Evolutionary conservation across 2,888 invertebrate species (phyloP), one percentile per base, ranked within the genome.

Genomic region (Oasisia sp.): DNA sequence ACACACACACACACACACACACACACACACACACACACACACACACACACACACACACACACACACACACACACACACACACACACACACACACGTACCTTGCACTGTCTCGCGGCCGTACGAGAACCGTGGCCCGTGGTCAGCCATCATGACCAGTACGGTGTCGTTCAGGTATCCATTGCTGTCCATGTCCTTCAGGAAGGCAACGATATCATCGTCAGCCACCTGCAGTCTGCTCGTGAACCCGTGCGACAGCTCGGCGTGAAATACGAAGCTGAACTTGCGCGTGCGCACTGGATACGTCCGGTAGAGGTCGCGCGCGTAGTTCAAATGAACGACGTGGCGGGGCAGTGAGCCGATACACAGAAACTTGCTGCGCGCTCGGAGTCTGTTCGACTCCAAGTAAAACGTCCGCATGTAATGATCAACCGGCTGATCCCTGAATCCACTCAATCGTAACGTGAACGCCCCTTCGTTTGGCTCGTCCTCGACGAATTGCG

Each of bases 401-500:
- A 95, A 74, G 92, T 95, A 95, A 96, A 98, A 99, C 0, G 98
- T 97, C 56, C 99, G 97, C 96, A 98, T 97, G 95, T 98, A 99
- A 96, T 99, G 99, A 96, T 99, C 98, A 0, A 99, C 98, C 0
- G 99, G 99, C 94, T 97, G 97, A 3, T 97, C 96, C 74, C 97
- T 96, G 96, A 99, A 99, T 0, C 99, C 99, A 94, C 98, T 98
- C 95, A 99, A 97, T 12, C 99, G 97, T 96, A 98, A 98, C 1
- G 98, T 98, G 95, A 99, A 99, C 0, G 98, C 98, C 0, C 99
- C 99, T 44, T 98, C 97, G 95, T 97, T 97, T 0, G 98, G 98
- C 94, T 97, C 97, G 95, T 99, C 99, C 95, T 99, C 99, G 94
- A 98, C 98, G 96, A 98, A 99, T 0, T 98, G 98, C 1, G 98